Percentiles rank a stretch among this genome's conserved stretches.
Evolutionary conservation across 1,140 invertebrate genomes (phyloP).

Genomic region (Conopomorpha cramerella): DNA sequence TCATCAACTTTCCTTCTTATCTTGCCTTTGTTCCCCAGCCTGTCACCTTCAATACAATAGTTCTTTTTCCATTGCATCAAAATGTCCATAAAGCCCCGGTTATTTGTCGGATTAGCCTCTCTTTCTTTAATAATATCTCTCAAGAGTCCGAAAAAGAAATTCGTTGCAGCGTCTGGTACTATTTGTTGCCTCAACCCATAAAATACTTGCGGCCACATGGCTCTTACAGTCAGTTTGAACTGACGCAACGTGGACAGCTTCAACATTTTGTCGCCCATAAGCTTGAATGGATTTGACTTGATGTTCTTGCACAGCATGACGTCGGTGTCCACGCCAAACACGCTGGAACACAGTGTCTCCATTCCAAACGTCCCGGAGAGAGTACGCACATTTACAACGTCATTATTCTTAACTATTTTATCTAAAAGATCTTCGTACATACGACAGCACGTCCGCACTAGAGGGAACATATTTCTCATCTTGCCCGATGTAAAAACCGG

Average conservation of each 20-base stretch:
- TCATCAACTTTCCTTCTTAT: conserved; percentile 1
- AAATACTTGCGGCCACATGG: background rate
- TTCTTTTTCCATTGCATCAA: background rate
- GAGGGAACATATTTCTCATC: conserved; percentile 54
- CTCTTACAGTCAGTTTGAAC: background rate
- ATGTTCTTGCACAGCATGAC: conserved; percentile 28
- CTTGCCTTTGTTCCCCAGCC: background rate
- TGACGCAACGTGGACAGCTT: background rate
- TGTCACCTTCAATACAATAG: background rate
- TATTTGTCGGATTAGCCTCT: background rate
- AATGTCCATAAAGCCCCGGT: background rate
- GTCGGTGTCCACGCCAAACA: conserved; percentile 58
- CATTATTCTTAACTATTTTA: conserved; percentile 6
- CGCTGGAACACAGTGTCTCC: conserved; percentile 58
- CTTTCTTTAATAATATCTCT: background rate
- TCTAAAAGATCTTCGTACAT: conserved; percentile 22
- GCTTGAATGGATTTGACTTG: conserved; percentile 33
- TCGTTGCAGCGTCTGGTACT: background rate
- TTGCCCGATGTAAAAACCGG: conserved; percentile 63
- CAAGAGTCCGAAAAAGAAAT: background rate
- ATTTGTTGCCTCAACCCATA: background rate
- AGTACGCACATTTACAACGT: conserved; percentile 27
- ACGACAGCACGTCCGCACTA: conserved; percentile 25
- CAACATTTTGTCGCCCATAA: conserved; percentile 29
- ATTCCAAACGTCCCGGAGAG: conserved; percentile 45